Evolutionary conservation across 2,888 invertebrate species (phyloP).

Genomic region (Rhamphomyia laevipes): DNA sequence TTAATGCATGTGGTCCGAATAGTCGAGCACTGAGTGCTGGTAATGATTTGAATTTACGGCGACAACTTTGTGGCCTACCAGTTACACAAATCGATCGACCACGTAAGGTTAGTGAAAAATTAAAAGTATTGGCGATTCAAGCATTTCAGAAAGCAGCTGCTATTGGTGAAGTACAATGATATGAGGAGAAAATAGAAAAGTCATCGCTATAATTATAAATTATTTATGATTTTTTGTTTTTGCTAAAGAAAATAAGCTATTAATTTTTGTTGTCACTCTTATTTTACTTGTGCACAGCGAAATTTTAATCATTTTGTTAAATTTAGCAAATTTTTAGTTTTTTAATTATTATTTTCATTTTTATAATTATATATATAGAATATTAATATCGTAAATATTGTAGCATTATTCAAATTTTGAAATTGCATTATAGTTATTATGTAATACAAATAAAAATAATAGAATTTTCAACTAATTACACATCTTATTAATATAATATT

Average conservation of each 20-base stretch:
- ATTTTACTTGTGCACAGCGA: too few species aligned
- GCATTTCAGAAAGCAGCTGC: conserved; percentile 27
- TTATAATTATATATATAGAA: too few species aligned
- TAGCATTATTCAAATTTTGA: too few species aligned
- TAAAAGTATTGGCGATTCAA: conserved; percentile 29
- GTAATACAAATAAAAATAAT: too few species aligned
- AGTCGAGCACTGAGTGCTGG: conserved; percentile 69
- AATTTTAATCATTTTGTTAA: too few species aligned
- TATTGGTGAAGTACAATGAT: conserved; percentile 3
- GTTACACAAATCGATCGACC: conserved; percentile 45
- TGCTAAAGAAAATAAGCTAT: not conserved
- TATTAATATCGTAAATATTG: too few species aligned
- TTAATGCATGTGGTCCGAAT: conserved; percentile 62
- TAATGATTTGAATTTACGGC: conserved; percentile 60
- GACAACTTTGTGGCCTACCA: conserved; percentile 57
- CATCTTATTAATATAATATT: too few species aligned
- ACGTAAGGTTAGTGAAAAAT: conserved; percentile 26
- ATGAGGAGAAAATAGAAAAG: conserved; percentile 26
- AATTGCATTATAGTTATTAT: too few species aligned
- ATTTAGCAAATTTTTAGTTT: too few species aligned
- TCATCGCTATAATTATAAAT: conserved; percentile 13
- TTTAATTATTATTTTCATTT: too few species aligned
- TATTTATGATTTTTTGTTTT: conserved; percentile 30
- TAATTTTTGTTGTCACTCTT: too few species aligned
- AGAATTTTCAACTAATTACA: too few species aligned